A percentile compares a stretch with the other conserved stretches of the same genome.
Conservation (phyloP, 2,113 vertebrate genomes). For the Laticauda colubrina region DNA sequence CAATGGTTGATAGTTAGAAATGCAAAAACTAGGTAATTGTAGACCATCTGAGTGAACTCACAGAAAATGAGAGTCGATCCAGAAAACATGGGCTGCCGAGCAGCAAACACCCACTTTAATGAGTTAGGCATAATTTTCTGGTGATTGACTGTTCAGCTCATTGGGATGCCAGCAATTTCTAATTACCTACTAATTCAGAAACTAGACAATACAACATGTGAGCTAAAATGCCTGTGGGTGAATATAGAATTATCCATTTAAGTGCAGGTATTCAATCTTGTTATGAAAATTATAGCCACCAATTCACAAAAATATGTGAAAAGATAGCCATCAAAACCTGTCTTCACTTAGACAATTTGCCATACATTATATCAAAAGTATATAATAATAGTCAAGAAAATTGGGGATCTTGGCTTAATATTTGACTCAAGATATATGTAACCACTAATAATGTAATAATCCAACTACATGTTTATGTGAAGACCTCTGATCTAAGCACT, state of each 20-base stretch:
- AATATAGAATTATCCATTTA: not conserved
- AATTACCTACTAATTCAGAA: slow-evolving; percentile 6
- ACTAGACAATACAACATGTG: slow-evolving; percentile 5
- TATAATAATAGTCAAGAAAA: not conserved
- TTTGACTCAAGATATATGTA: not conserved
- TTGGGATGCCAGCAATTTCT: slow-evolving; percentile 16
- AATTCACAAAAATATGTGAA: not conserved
- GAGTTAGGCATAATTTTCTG: slow-evolving; percentile 22
- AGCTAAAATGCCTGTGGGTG: not conserved
- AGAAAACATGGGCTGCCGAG: not conserved
- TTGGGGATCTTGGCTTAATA: not conserved
- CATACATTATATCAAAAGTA: not conserved
- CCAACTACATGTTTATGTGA: not conserved
- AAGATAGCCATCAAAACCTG: not conserved
- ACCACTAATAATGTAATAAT: not conserved
- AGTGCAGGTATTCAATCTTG: slow-evolving; percentile 26
- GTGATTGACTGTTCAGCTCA: slow-evolving; percentile 10
- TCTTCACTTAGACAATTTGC: not conserved
- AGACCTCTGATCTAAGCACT: not conserved
- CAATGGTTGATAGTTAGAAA: not conserved
- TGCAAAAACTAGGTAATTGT: not conserved
- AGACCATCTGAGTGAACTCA: slow-evolving; percentile 5
- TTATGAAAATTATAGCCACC: slow-evolving; percentile 4
- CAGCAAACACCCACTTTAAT: not conserved
- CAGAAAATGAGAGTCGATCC: slow-evolving; percentile 18